phyloP scores from a whole-genome alignment of 92 coral and sea anemone species.

The Epizoanthus rinbou region DNA sequence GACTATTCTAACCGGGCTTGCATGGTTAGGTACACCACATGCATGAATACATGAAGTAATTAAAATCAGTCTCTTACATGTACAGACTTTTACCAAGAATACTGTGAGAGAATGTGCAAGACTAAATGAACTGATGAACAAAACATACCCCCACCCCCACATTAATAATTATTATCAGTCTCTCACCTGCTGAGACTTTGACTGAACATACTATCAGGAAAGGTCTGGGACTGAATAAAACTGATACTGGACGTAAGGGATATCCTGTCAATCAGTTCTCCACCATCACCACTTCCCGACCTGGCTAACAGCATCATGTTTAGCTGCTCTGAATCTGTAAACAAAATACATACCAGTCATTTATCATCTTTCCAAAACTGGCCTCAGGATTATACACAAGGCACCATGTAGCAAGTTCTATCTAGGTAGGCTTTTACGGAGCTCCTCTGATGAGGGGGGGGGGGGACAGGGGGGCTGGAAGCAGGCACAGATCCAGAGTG shows the following conservation, averaged over 20 bases:
- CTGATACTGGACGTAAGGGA: conserved; percentile 85
- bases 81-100: background rate
- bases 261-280: conserved; percentile 86
- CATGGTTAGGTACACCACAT: too few species aligned
- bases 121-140: background rate
- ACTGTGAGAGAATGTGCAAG: background rate
- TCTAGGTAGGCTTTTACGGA: too few species aligned
- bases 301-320: conserved; percentile 71
- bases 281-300: conserved; percentile 92
- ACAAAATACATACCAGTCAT: background rate
- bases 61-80: background rate
- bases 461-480: too few species aligned
- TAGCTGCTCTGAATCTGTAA: conserved; percentile 56
- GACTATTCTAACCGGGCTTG: too few species aligned
- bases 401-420: too few species aligned
- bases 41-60: too few species aligned
- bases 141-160: background rate
- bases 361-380: background rate
- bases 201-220: conserved; percentile 86
- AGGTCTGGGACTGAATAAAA: conserved; percentile 84
- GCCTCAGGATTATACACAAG: too few species aligned
- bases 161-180: background rate
- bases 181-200: conserved; percentile 78
- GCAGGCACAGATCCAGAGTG: too few species aligned
- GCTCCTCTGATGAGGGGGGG: too few species aligned